These are phyloP conservation scores for Monopterus albus DNA, from an alignment of 2,113 vertebrate genomes.

Conservation along the genomic window DNA sequence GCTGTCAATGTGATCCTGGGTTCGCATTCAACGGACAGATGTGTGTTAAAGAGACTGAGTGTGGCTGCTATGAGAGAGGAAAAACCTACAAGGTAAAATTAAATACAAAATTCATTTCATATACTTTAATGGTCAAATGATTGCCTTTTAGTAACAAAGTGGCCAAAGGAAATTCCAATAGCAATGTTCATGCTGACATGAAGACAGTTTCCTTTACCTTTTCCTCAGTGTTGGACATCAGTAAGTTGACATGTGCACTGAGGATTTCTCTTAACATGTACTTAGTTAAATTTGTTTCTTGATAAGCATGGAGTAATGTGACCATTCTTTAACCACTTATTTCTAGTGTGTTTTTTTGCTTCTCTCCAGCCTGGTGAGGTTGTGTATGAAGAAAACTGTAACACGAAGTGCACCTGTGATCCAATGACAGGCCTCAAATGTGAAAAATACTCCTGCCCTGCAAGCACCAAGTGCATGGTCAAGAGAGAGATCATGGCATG, in stretches of 20 bases:
- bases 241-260: not conserved
- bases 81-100: conserved; percentile 80
- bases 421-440: conserved; percentile 75
- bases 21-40: conserved; percentile 73
- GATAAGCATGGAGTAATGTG: not conserved
- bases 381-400: conserved; percentile 74
- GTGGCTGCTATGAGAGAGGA: conserved; percentile 84
- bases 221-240: conserved; percentile 6
- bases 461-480: conserved; percentile 78
- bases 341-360: not conserved
- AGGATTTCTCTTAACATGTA: conserved; percentile 15
- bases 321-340: not conserved
- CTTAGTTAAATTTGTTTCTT: conserved; percentile 13
- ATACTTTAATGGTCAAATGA: not conserved
- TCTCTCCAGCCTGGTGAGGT: conserved; percentile 76
- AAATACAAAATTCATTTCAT: not conserved
- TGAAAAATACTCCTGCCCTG: conserved; percentile 72
- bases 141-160: not conserved
- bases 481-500: conserved; percentile 76
- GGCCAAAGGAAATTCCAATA: not conserved
- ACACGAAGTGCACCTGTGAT: conserved; percentile 78
- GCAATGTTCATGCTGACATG: conserved; percentile 5
- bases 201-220: conserved; percentile 1
- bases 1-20: conserved; percentile 82
- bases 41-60: conserved; percentile 77